Base-by-base conservation (phyloP, 2,113 vertebrate species). In the Trachemys scripta region DNA sequence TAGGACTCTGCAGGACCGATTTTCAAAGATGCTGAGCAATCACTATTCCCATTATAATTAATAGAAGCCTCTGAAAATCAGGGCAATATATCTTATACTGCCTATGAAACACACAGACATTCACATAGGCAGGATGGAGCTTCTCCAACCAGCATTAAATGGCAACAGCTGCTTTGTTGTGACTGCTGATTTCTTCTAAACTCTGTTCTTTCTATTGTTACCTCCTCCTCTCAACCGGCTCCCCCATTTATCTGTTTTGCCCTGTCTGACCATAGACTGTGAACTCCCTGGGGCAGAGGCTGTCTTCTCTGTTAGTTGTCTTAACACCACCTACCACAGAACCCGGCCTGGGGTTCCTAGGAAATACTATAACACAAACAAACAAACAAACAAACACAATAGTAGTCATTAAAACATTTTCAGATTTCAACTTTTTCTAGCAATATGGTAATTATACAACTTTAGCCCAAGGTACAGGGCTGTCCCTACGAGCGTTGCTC, bases 11-110 rank as follows among this genome's bases (percentile, higher is more conserved):
- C 72, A 88, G 75, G 81, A 13, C 90, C 38, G 82, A 1, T 76
- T 45, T 87, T 94, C 83, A 91, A 90, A 82, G n/a, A 31, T 7
- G 19, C 8, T 20, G 97, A 95, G 78, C 38, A 47, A 96, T 92
- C 25, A 82, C 62, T 89, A 94, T 80, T 92, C 76, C 76, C 76
- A 87, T 84, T 47, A 11, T 14, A 88, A 91, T 38, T 87, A 76
- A 54, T 83, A 88, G 50, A 19, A 80, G 90, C 75, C 72, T 62
- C 69, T 31, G 92, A 57, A 35, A 14, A 35, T 24, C 38, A 22
- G 93, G 16, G 69, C 50, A 88, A 84, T 53, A 20, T 1, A n/a
- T 93, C 11, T 31, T 29, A 13, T 19, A 3, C 9, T 90, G 94
- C 93, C 88, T 35, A 35, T 42, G 29, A 91, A 95, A 85, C 82